Percentiles rank a stretch among this genome's conserved stretches.
phyloP scores from a whole-genome alignment of 2,888 invertebrate species.

The Chymomyza fuscimana region DNA sequence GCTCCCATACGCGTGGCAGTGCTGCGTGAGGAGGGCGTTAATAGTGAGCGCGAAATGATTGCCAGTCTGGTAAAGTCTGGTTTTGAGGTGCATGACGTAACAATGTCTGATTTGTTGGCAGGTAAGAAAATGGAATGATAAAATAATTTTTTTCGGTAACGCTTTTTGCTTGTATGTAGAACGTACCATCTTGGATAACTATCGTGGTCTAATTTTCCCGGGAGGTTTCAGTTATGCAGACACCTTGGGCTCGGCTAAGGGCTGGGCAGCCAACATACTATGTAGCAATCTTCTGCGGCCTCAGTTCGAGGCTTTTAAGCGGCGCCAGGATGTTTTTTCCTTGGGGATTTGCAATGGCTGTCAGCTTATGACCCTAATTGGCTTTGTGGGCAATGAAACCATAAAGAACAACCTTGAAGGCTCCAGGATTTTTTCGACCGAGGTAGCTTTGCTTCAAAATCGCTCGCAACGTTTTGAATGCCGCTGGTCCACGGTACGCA shows the following conservation, averaged over 20 bases:
- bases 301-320: conserved; percentile 89
- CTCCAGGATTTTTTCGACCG: conserved; percentile 77
- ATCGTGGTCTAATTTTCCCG: conserved; percentile 95
- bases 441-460: conserved; percentile 90
- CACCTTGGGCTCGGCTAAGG: conserved; percentile 97
- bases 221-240: conserved; percentile 99
- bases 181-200: conserved; percentile 83
- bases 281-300: conserved; percentile 88
- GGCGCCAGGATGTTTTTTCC: conserved; percentile 92
- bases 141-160: conserved; percentile 1
- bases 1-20: conserved; percentile 89
- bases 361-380: conserved; percentile 95
- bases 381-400: conserved; percentile 89
- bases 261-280: conserved; percentile 96
- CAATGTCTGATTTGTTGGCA: conserved; percentile 92
- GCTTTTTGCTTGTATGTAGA: conserved; percentile 2
- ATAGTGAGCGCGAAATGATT: conserved; percentile 99
- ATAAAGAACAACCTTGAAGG: conserved; percentile 26
- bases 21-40: conserved; percentile 94
- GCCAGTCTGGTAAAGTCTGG: conserved; percentile 92
- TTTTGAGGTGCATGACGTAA: conserved; percentile 95
- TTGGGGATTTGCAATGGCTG: conserved; percentile 99
- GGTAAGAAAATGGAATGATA: conserved; percentile 45
- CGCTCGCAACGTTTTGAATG: conserved; percentile 92
- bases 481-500: conserved; percentile 88